phyloP scores from a whole-genome alignment of 2,113 vertebrate genomes.

The Heptranchias perlo region DNA sequence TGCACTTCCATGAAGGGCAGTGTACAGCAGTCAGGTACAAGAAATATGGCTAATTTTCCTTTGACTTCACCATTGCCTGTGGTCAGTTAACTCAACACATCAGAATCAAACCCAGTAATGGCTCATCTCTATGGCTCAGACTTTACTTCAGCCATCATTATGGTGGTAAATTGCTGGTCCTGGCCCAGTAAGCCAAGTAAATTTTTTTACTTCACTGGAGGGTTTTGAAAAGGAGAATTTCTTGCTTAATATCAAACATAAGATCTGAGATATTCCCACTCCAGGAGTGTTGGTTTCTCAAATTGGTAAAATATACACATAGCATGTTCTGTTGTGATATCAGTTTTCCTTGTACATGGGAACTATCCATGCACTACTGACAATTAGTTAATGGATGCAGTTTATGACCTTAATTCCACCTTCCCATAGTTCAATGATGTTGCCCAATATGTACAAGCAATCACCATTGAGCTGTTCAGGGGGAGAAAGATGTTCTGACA shows the following conservation, averaged over 20 bases:
- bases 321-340: too few relatives aligned
- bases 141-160: not conserved
- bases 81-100: not conserved
- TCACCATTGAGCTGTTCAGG: not conserved
- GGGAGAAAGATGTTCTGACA: not conserved
- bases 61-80: not conserved
- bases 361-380: not conserved
- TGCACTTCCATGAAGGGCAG: not conserved
- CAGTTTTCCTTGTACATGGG: not conserved
- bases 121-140: not conserved
- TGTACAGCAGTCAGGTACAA: not conserved
- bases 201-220: not conserved
- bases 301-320: not conserved
- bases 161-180: too few relatives aligned
- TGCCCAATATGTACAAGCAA: not conserved
- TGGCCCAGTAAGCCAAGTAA: not conserved
- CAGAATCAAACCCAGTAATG: not conserved
- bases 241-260: not conserved
- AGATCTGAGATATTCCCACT: not conserved
- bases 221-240: not conserved
- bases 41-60: not conserved
- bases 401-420: not conserved
- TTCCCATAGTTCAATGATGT: not conserved
- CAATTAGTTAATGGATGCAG: not conserved
- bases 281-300: not conserved